Conservation (phyloP, 1,140 invertebrate species). For the Cotesia typhae region DNA sequence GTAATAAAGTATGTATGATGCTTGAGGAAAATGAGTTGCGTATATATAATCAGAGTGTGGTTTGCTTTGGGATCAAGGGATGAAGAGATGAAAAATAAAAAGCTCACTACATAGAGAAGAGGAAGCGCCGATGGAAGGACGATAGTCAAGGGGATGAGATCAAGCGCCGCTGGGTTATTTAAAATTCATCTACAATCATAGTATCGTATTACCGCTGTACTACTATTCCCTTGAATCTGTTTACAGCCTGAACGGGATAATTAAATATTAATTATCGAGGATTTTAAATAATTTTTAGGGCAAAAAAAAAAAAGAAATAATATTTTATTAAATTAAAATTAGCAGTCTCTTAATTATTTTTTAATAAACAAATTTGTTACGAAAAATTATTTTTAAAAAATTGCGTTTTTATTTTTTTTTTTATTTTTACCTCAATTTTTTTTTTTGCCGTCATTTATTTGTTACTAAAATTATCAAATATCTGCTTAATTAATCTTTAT, state of each 20-base stretch:
- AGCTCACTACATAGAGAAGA: neutral
- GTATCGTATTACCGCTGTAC: constrained; percentile 39
- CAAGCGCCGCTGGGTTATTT: constrained; percentile 42
- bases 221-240: constrained; percentile 21
- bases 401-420: too few species aligned
- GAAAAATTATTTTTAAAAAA: too few species aligned
- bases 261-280: neutral
- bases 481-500: too few species aligned
- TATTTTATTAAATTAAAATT: too few species aligned
- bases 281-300: neutral
- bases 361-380: too few species aligned
- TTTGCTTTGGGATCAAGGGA: constrained; percentile 19
- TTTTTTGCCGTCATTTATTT: too few species aligned
- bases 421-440: too few species aligned
- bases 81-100: constrained; percentile 15
- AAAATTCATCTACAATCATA: constrained; percentile 40
- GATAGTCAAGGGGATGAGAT: constrained; percentile 50
- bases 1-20: neutral
- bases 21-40: neutral
- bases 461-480: too few species aligned
- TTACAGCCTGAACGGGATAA: neutral
- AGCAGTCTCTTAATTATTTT: too few species aligned
- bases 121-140: constrained; percentile 28
- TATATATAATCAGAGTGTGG: constrained; percentile 5
- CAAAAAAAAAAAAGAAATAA: too few species aligned